These are phyloP conservation scores for Plagiodera versicolora DNA, from an alignment of 2,888 invertebrate species.

Conservation along the genomic window DNA sequence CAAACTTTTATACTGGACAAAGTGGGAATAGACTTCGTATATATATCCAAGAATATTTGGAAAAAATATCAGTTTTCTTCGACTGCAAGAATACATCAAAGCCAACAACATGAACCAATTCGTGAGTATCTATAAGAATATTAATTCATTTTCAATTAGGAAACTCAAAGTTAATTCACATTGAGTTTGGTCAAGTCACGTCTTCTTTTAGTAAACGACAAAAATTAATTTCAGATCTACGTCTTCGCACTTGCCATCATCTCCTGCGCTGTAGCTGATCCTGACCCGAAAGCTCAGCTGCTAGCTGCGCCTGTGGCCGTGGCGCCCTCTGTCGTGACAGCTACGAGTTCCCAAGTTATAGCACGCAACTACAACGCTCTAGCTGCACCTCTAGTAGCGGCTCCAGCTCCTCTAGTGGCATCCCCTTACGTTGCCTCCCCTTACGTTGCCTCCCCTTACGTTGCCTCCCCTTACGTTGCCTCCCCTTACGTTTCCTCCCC, in stretches of 20 bases:
- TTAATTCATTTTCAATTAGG: too few species aligned
- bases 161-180: too few species aligned
- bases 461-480: constrained; percentile 45
- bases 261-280: background rate
- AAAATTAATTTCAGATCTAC: background rate
- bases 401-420: constrained; percentile 40
- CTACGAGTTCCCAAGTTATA: constrained; percentile 61
- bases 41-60: background rate
- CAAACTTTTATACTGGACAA: background rate
- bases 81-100: background rate
- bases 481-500: constrained; percentile 8
- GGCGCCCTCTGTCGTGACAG: constrained; percentile 59
- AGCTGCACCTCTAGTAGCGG: constrained; percentile 56
- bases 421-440: constrained; percentile 48
- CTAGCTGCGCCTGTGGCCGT: constrained; percentile 38
- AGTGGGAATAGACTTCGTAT: background rate
- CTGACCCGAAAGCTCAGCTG: background rate
- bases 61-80: background rate
- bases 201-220: background rate
- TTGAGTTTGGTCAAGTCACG: too few species aligned
- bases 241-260: background rate
- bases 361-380: constrained; percentile 6
- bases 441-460: constrained; percentile 44
- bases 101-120: background rate
- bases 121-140: too few species aligned